These are phyloP conservation scores for Gambusia holbrooki DNA, from an alignment of 2,113 vertebrate genomes.

Conservation along the genomic window DNA sequence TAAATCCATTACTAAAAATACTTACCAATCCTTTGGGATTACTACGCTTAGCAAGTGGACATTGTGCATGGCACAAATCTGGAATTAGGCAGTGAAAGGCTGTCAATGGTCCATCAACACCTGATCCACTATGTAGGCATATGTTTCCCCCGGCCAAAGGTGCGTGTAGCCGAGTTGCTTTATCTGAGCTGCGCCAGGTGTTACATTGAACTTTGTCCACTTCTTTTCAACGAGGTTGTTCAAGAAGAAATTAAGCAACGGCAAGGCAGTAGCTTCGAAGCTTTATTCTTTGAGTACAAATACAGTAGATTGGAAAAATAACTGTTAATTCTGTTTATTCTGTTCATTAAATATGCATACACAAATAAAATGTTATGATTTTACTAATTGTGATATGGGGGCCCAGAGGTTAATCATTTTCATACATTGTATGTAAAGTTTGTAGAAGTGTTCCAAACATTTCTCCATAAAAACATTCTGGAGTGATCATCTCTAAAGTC, in stretches of 20 bases:
- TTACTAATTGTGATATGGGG: neutral
- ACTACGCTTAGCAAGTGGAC: slow-evolving; percentile 75
- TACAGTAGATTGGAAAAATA: neutral
- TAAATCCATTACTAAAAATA: slow-evolving; percentile 82
- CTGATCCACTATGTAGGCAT: slow-evolving; percentile 66
- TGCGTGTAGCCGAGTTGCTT: slow-evolving; percentile 17
- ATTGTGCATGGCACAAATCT: slow-evolving; percentile 72
- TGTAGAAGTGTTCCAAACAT: neutral
- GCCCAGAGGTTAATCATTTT: neutral
- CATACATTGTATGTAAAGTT: neutral
- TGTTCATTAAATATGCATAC: neutral
- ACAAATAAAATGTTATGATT: neutral
- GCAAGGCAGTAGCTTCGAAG: neutral
- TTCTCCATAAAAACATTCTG: neutral
- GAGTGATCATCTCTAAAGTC: neutral
- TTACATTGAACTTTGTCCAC: slow-evolving; percentile 1
- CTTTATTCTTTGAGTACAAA: neutral
- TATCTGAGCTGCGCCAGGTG: slow-evolving; percentile 15
- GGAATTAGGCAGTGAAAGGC: slow-evolving; percentile 72
- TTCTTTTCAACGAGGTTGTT: too few relatives aligned
- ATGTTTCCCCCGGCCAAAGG: slow-evolving; percentile 29
- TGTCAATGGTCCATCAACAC: slow-evolving; percentile 65
- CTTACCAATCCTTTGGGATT: slow-evolving; percentile 80
- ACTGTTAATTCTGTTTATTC: neutral
- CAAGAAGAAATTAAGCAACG: neutral